Conservation (phyloP, 2,113 vertebrate species). For the Aegithalos caudatus region DNA sequence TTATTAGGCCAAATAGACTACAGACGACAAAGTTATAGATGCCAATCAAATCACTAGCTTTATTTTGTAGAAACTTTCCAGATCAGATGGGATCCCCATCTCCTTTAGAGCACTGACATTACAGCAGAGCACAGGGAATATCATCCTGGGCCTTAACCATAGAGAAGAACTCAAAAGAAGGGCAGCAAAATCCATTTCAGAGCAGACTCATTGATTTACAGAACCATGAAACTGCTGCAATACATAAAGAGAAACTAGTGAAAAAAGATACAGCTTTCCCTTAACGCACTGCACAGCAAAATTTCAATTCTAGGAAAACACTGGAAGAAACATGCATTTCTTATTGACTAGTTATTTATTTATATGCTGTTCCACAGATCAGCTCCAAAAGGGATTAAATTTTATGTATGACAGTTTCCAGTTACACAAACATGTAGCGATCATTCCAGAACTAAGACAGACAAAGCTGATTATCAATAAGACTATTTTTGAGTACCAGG, state of each 20-base stretch:
- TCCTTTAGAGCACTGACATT: not conserved
- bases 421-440: not conserved
- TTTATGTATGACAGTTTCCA: not conserved
- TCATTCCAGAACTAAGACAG: slow-evolving; percentile 7
- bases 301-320: not conserved
- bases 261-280: not conserved
- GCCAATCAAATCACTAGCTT: not conserved
- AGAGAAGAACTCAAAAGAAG: not conserved
- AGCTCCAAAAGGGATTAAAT: not conserved
- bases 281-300: not conserved
- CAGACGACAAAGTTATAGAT: not conserved
- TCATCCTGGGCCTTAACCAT: not conserved
- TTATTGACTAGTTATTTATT: not conserved
- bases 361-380: not conserved
- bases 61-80: not conserved
- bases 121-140: rapidly evolving
- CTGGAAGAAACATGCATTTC: not conserved
- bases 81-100: not conserved
- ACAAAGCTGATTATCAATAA: slow-evolving; percentile 50
- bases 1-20: not conserved
- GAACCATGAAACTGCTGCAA: not conserved
- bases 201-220: not conserved
- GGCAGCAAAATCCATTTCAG: not conserved
- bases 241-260: not conserved
- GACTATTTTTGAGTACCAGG: slow-evolving; percentile 31